Percentiles rank a stretch among this genome's conserved stretches.
Evolutionary conservation across 2,888 invertebrate species (phyloP).

Genomic region (Iphiclides podalirius): DNA sequence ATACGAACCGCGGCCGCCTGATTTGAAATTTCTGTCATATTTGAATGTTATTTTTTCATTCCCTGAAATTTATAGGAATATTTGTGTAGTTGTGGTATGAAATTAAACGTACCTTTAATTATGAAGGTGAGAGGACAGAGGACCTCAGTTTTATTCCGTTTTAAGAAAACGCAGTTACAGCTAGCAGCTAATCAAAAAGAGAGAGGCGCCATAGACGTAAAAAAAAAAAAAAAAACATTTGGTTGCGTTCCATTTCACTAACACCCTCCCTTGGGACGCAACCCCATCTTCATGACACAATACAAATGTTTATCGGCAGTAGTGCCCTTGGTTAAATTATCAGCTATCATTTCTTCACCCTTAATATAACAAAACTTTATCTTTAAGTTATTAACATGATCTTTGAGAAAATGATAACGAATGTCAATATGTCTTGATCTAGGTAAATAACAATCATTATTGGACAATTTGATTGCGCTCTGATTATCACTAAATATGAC

Average conservation of each 20-base stretch:
- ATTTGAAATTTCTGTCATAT: too few relatives aligned
- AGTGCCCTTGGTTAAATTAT: slow-evolving; percentile 27
- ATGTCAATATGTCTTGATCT: slow-evolving; percentile 33
- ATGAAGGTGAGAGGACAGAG: too few relatives aligned
- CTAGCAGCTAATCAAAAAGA: neutral
- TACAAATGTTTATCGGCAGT: slow-evolving; percentile 26
- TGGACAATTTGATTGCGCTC: slow-evolving; percentile 30
- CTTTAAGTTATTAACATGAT: slow-evolving; percentile 22
- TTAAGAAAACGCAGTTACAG: neutral
- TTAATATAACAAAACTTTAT: slow-evolving; percentile 28
- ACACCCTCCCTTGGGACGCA: neutral
- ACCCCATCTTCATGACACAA: slow-evolving; percentile 22
- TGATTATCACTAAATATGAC: slow-evolving; percentile 29
- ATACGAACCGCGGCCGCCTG: too few relatives aligned
- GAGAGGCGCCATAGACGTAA: neutral
- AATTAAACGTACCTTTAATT: neutral
- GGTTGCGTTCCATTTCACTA: neutral
- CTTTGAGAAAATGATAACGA: slow-evolving; percentile 30
- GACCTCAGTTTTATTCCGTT: neutral
- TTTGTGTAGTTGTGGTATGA: neutral
- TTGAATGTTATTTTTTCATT: too few relatives aligned
- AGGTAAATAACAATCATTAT: slow-evolving; percentile 31
- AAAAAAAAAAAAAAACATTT: neutral
- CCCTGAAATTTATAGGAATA: neutral
- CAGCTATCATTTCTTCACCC: slow-evolving; percentile 27